A percentile compares a stretch with the other conserved stretches of the same genome.
These are phyloP conservation scores for Falcunculus frontatus DNA, from an alignment of 2,113 vertebrate genomes.

Conservation along the genomic window DNA sequence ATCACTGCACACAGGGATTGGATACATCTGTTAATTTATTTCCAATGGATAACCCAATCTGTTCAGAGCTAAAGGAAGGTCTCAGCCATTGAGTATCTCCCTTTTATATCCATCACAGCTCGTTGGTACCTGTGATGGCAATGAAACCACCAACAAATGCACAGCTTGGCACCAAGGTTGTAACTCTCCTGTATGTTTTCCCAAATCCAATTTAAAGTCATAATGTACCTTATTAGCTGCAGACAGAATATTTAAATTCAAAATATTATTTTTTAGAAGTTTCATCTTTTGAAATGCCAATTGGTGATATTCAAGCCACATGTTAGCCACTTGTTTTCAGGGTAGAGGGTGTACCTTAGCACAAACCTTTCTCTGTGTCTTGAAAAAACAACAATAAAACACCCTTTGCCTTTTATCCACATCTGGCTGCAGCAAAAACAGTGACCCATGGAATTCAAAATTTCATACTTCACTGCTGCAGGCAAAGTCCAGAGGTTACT, in stretches of 20 bases:
- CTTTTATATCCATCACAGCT: background rate
- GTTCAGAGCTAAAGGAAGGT: background rate
- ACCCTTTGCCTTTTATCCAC: constrained; percentile 84
- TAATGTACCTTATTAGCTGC: constrained; percentile 69
- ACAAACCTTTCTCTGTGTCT: constrained; percentile 81
- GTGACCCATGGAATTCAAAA: constrained; percentile 81
- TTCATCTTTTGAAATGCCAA: constrained; percentile 70
- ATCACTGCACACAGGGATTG: background rate
- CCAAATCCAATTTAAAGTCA: constrained; percentile 65
- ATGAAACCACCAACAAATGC: background rate
- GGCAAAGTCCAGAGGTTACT: constrained; percentile 69
- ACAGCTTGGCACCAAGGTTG: constrained; percentile 41
- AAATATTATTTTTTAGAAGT: constrained; percentile 60
- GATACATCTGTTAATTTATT: constrained; percentile 5
- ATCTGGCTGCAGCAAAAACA: constrained; percentile 80
- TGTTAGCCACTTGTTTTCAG: constrained; percentile 71
- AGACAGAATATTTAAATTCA: constrained; percentile 74
- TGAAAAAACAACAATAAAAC: constrained; percentile 86
- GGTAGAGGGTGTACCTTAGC: constrained; percentile 59
- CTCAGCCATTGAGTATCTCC: background rate
- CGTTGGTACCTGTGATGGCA: background rate
- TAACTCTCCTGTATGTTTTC: constrained; percentile 51
- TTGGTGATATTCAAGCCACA: constrained; percentile 68
- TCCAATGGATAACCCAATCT: background rate
- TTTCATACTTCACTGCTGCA: constrained; percentile 72